Percentiles rank a stretch among this genome's conserved stretches.
phyloP scores from a whole-genome alignment of 2,797 vertebrate species.

The Coluber constrictor region DNA sequence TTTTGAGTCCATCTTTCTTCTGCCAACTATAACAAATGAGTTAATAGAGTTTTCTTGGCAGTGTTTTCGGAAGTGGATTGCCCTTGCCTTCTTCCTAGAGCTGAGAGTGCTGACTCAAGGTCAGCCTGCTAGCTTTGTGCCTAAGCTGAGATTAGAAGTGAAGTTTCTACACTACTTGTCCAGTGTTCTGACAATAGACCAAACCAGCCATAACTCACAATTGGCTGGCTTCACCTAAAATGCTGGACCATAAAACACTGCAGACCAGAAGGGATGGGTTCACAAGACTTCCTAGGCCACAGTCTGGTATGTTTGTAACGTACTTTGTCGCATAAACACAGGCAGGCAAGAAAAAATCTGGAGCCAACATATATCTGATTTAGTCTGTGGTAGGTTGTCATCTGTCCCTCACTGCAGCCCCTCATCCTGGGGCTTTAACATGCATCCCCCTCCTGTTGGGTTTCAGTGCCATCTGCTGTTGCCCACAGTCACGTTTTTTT shows the following conservation, averaged over 20 bases:
- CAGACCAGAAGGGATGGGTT: neutral
- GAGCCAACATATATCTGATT: neutral
- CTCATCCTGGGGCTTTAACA: neutral
- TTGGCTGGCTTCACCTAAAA: neutral
- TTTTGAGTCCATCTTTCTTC: neutral
- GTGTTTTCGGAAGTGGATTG: neutral
- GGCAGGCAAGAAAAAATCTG: neutral
- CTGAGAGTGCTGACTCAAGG: neutral
- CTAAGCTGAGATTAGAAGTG: neutral
- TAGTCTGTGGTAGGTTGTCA: too few relatives aligned
- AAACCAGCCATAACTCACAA: neutral
- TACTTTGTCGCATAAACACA: neutral
- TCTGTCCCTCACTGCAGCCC: neutral
- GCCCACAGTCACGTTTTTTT: neutral
- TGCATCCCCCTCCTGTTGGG: neutral
- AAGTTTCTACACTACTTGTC: neutral
- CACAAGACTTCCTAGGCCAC: neutral
- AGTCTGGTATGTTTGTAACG: neutral
- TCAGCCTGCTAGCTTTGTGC: neutral
- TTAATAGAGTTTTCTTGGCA: neutral
- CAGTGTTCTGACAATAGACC: neutral
- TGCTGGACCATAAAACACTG: neutral
- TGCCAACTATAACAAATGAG: neutral
- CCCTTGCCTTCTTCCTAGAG: neutral
- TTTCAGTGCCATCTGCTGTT: conserved; percentile 1